Conservation (phyloP, 1,140 invertebrate species). For the Protaetia brevitarsis region DNA sequence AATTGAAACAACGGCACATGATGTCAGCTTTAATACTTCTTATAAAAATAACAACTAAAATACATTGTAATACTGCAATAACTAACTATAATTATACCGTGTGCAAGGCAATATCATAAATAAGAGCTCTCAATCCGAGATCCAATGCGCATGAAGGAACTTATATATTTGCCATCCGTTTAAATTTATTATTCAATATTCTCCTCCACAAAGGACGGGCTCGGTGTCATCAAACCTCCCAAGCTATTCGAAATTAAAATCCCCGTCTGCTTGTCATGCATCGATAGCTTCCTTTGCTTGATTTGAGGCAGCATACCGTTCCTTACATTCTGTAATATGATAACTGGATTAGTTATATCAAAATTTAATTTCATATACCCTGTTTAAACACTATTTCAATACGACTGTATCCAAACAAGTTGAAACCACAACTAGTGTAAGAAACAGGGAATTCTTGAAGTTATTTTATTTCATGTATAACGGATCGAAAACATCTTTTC, state of each 20-base stretch:
- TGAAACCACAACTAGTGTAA: too few relatives aligned
- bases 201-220: not conserved
- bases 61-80: not conserved
- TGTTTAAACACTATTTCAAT: not conserved
- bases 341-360: conserved; percentile 14
- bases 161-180: too few relatives aligned
- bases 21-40: too few relatives aligned
- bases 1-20: too few relatives aligned
- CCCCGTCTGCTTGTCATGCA: conserved; percentile 49
- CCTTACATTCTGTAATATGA: conserved; percentile 50
- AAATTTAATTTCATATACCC: not conserved
- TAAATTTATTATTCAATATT: conserved; percentile 14
- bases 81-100: not conserved
- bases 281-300: conserved; percentile 50
- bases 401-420: too few relatives aligned
- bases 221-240: conserved; percentile 26
- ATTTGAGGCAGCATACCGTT: conserved; percentile 53
- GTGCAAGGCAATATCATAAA: not conserved
- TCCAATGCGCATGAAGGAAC: not conserved
- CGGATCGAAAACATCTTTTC: too few relatives aligned
- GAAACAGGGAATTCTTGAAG: too few relatives aligned
- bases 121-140: not conserved
- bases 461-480: too few relatives aligned
- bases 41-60: not conserved
- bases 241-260: conserved; percentile 53